Percentiles rank a stretch among this genome's conserved stretches.
Evolutionary conservation across 2,797 vertebrate genomes (phyloP).

Genomic region (Gymnodraco acuticeps): DNA sequence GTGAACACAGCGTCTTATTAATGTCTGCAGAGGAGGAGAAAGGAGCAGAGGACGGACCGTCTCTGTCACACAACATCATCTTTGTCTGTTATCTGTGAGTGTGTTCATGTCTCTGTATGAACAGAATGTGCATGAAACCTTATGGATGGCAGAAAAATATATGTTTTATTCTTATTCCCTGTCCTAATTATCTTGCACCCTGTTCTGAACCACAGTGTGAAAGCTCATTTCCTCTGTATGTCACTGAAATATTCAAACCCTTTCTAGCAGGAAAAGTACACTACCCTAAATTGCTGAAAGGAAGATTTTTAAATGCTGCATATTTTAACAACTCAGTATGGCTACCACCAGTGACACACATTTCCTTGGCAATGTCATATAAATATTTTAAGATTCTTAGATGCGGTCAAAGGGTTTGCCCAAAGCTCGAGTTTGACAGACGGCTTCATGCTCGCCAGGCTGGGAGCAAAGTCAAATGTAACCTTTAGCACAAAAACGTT

Average conservation of each 20-base stretch:
- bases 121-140: neutral
- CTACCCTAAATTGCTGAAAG: neutral
- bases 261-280: neutral
- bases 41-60: slow-evolving; percentile 33
- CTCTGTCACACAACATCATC: slow-evolving; percentile 47
- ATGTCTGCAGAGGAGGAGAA: slow-evolving; percentile 42
- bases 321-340: neutral
- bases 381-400: slow-evolving; percentile 13
- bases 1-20: slow-evolving; percentile 27
- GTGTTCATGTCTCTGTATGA: slow-evolving; percentile 14
- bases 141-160: neutral
- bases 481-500: neutral
- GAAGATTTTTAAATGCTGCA: neutral
- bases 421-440: neutral
- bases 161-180: neutral
- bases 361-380: neutral
- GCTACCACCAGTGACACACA: neutral
- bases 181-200: neutral
- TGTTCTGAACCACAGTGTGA: neutral
- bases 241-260: neutral
- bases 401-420: neutral
- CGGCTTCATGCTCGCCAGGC: neutral
- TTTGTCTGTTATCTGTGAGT: slow-evolving; percentile 34
- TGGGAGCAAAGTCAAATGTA: slow-evolving; percentile 3
- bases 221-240: neutral